Evolutionary conservation across 2,113 vertebrate species (phyloP), one percentile per base, ranked within the genome.

Genomic region (Orientallactaga bullata): DNA sequence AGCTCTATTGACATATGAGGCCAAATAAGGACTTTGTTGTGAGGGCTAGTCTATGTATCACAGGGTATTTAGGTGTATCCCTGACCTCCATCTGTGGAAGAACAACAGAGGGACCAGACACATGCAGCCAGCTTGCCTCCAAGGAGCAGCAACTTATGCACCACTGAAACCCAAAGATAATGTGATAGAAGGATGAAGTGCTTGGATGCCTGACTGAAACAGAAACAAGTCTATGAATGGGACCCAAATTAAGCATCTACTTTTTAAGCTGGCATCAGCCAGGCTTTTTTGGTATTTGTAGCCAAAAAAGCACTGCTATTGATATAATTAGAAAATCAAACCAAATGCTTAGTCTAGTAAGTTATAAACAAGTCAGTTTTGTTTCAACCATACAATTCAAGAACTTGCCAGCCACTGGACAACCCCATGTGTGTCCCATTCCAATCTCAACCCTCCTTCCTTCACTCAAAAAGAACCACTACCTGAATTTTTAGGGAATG

Each of bases 241-340:
- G 63, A 95, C n/a, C 88, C 61, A 91, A 84, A 37, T 85, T 26
- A 91, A 76, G 87, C 6, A 89, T 30, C 80, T 93, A 51, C 71
- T 82, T 89, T 87, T 89, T 61, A 88, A 93, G 68, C 30, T 87
- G 28, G 9, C 23, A 42, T 69, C 77, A 51, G 37, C 39, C 85
- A 95, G n/a, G 60, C 55, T 84, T 76, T 85, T 89, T 76, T 69
- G 55, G 86, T 88, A 74, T 84, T 60, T 92, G 30, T 63, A 95
- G 11, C 73, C 69, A 81, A 91, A 47, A 47, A 91, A 11, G 63
- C 15, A 90, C 63, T 69, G 93, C 10, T 86, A 82, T 79, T 58
- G 47, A 93, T 26, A 63, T 7, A 87, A 93, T 81, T 74, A 89
- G 68, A 94, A 94, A 95, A 90, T 20, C 26, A 92, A 83, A 71